A percentile compares a stretch with the other conserved stretches of the same genome.
These are phyloP conservation scores for Palaemon carinicauda DNA, from an alignment of 1,140 invertebrate genomes.

Conservation along the genomic window DNA sequence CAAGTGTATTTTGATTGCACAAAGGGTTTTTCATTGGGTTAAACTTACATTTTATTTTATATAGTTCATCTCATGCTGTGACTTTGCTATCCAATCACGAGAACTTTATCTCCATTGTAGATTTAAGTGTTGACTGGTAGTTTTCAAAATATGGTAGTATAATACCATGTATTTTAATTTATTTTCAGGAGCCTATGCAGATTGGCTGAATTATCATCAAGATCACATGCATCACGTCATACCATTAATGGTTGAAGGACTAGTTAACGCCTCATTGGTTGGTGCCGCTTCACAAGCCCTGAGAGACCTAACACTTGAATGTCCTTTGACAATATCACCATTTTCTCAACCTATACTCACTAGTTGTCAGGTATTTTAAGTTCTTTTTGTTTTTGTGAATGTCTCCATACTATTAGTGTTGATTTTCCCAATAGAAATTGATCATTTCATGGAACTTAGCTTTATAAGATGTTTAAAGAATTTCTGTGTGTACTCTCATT, in stretches of 20 bases:
- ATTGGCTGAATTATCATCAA: slow-evolving; percentile 59
- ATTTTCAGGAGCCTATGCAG: slow-evolving; percentile 54
- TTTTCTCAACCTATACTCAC: slow-evolving; percentile 55
- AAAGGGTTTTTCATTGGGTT: no score
- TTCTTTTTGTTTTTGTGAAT: no score
- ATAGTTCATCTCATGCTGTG: no score
- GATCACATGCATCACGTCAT: slow-evolving; percentile 58
- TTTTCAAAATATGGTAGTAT: no score
- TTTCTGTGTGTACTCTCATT: no score
- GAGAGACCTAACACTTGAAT: slow-evolving; percentile 55
- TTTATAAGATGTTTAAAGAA: no score
- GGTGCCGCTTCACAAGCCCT: slow-evolving; percentile 58
- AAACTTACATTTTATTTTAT: no score
- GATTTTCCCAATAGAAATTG: no score
- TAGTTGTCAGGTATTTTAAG: slow-evolving; percentile 48
- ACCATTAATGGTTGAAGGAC: slow-evolving; percentile 56
- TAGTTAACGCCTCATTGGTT: slow-evolving; percentile 53
- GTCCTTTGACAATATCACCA: slow-evolving; percentile 56
- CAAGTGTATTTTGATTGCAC: no score
- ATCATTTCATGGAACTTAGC: no score
- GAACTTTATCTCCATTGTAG: not conserved
- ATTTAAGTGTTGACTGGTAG: not conserved
- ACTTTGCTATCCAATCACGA: no score
- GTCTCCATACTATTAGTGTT: no score
- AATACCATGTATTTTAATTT: not conserved